phyloP scores from a whole-genome alignment of 2,797 vertebrate genomes.

The Brachyrhaphis roseni region DNA sequence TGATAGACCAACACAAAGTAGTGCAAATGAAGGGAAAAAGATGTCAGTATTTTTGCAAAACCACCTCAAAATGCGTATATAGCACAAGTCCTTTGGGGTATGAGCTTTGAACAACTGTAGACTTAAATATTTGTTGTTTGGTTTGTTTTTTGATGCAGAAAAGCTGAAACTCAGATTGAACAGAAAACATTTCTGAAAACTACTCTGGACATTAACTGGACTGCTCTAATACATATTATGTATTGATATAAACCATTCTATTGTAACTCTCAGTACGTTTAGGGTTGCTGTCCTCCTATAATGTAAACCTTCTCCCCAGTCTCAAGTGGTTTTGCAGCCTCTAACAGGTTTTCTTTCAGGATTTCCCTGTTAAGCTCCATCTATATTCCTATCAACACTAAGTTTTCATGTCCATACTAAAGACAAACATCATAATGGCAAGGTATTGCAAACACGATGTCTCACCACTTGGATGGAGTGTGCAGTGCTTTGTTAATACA shows the following conservation, averaged over 20 bases:
- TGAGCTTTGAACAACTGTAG: too few species aligned
- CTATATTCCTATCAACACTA: not conserved
- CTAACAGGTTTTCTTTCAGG: not conserved
- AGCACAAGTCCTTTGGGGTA: too few species aligned
- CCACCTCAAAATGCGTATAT: not conserved
- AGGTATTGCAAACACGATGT: not conserved
- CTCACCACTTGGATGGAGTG: not conserved
- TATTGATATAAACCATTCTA: not conserved
- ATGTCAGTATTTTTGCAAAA: not conserved
- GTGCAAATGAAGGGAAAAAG: too few species aligned
- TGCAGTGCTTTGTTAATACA: not conserved
- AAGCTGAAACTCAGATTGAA: not conserved
- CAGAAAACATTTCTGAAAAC: not conserved
- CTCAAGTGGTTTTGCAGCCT: not conserved
- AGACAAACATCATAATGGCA: not conserved
- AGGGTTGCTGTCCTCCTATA: not conserved
- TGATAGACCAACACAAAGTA: too few species aligned
- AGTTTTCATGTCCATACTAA: not conserved
- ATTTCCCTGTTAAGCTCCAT: not conserved
- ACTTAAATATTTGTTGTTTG: too few species aligned
- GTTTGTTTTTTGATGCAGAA: too few species aligned
- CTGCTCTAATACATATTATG: not conserved
- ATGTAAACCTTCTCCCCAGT: not conserved
- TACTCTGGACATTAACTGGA: too few species aligned
- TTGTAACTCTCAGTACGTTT: not conserved